Evolutionary conservation across 2,888 invertebrate species (phyloP), one percentile per base, ranked within the genome.

Genomic region (Doris montereyensis): DNA sequence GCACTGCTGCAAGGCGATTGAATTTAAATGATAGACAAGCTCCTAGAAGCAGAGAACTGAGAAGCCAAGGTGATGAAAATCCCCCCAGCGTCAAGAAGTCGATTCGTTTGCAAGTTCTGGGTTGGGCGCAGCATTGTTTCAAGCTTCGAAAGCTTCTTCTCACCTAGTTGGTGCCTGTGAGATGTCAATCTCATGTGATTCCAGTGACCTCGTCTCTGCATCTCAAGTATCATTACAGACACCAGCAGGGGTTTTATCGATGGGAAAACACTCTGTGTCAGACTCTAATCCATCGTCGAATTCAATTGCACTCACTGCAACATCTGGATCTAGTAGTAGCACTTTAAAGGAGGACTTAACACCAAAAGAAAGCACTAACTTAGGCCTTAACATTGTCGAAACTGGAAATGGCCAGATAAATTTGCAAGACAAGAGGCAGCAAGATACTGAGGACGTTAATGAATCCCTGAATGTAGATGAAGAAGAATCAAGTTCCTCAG

Each of bases 281-380:
- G 79, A 79, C 30, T 82, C 81, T 1, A 81, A 82, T 52, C 73
- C 71, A 13, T 82, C 82, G 0, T 82, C 82, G 0, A 80, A 52
- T 32, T 82, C 81, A 1, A 79, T 67, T n/a, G 70, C 70, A n/a
- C 73, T 76, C 8, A 75, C 76, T 3, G 76, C 52, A 24, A 81
- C 80, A 5, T 82, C 83, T n/a, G 83, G 76, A 57, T 83, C 83
- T 8, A 81, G 81, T 71, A 79, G 79, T 72, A 82, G 81, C 76
- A 83, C 81, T 2, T 52, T 82, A 13, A 80, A 72, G 13, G 79
- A 78, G n/a, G 81, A 80, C 4, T 26, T 60, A 1, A 41, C 77
- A 1, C 34, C 62, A 10, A 41, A 32, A 35, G 70, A 76, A 17
- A 71, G 34, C 32, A 26, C 58, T 24, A 24, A 13, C 57, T 30